Evolutionary conservation across 2,113 vertebrate species (phyloP).

Genomic region (Bettongia penicillata): DNA sequence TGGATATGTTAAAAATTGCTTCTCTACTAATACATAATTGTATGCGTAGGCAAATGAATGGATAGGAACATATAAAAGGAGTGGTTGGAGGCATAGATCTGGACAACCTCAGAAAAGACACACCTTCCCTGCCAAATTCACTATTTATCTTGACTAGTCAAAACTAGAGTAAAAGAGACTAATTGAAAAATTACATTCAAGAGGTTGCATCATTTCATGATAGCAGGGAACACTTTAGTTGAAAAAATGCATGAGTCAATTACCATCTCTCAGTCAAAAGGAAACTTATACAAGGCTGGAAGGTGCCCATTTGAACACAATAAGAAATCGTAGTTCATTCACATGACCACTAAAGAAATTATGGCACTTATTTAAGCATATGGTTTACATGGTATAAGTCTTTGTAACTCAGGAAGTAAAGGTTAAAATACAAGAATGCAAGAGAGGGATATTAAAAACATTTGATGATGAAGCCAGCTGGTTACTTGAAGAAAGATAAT

Average conservation of each 20-base stretch:
- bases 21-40: background rate
- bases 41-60: background rate
- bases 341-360: constrained; percentile 11
- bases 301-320: background rate
- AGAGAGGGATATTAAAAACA: constrained; percentile 21
- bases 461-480: background rate
- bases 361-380: background rate
- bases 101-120: background rate
- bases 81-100: constrained; percentile 11
- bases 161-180: background rate
- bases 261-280: background rate
- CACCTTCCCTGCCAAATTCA: background rate
- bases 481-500: background rate
- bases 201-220: background rate
- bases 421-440: background rate
- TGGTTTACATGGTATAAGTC: background rate
- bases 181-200: background rate
- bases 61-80: background rate
- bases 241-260: background rate
- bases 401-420: background rate
- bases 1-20: background rate
- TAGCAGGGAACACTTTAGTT: background rate
- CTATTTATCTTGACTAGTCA: background rate
- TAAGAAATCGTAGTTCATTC: background rate
- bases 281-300: background rate